Evolutionary conservation across 2,888 invertebrate genomes (phyloP).

Genomic region (Spisula subtruncata): DNA sequence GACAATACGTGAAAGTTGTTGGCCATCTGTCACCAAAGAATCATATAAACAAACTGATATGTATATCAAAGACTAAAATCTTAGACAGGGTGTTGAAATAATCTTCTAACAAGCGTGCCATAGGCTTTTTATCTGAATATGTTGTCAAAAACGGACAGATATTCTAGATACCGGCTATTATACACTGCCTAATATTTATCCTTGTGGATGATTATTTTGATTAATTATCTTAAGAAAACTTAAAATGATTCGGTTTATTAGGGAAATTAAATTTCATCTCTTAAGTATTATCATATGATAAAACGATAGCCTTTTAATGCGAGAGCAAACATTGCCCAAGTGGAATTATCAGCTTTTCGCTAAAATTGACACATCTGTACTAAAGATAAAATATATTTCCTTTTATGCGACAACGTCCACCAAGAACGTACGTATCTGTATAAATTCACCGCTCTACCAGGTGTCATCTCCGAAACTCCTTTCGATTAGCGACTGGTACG

Average conservation of each 20-base stretch:
- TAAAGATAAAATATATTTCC: neutral
- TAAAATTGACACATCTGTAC: constrained; percentile 22
- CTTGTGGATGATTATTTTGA: constrained; percentile 47
- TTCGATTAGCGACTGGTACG: neutral
- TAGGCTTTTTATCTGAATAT: constrained; percentile 49
- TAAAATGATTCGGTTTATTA: constrained; percentile 21
- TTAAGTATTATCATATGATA: constrained; percentile 33
- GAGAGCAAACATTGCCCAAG: constrained; percentile 25
- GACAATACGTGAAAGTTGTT: neutral
- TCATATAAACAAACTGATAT: constrained; percentile 14
- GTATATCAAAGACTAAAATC: neutral
- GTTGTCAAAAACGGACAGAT: constrained; percentile 51
- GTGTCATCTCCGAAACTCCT: constrained; percentile 29
- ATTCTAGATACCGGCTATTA: constrained; percentile 33
- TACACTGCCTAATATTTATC: constrained; percentile 58
- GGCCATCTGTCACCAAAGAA: neutral
- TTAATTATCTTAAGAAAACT: constrained; percentile 46
- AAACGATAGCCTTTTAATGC: constrained; percentile 30
- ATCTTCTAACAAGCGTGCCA: constrained; percentile 52
- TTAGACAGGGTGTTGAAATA: constrained; percentile 12
- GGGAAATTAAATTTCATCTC: constrained; percentile 31
- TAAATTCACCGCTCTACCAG: neutral
- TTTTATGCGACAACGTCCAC: neutral
- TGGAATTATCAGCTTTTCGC: constrained; percentile 16
- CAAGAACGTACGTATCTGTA: neutral